These are phyloP conservation scores for Parasteatoda tepidariorum DNA, from an alignment of 1,140 invertebrate genomes.

Conservation along the genomic window DNA sequence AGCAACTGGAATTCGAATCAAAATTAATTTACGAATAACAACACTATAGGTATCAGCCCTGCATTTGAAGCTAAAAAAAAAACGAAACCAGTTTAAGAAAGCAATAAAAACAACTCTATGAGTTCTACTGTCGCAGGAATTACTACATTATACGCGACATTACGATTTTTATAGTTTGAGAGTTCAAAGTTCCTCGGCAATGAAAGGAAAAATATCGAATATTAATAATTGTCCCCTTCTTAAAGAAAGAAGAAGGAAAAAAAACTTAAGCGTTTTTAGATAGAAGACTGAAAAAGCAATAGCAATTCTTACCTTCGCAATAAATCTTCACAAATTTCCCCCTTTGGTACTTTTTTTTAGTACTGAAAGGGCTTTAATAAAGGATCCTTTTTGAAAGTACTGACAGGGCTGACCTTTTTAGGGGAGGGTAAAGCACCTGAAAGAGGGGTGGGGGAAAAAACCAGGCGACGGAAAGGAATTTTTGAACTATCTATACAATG, in stretches of 20 bases:
- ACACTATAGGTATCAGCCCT: too few species aligned
- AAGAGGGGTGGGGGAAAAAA: background rate
- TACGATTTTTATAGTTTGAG: background rate
- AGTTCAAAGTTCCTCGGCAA: background rate
- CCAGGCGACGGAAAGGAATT: conserved; percentile 6
- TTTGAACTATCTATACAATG: conserved; percentile 34
- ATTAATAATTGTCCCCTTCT: background rate
- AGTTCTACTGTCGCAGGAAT: background rate
- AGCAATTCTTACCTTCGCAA: background rate
- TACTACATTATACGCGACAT: background rate
- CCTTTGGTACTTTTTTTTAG: background rate
- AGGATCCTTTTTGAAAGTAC: background rate
- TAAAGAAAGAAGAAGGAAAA: background rate
- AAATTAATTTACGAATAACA: too few species aligned
- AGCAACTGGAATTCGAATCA: too few species aligned
- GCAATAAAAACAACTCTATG: too few species aligned
- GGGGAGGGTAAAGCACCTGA: background rate
- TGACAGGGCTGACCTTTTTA: background rate
- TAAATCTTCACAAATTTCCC: background rate
- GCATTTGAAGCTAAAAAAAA: too few species aligned
- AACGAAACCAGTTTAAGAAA: too few species aligned
- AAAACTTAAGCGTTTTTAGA: too few species aligned
- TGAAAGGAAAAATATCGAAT: background rate
- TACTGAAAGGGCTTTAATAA: background rate
- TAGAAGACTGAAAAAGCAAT: background rate